Conservation (phyloP, 2,888 invertebrate species). For the Drosophila macrothrix region DNA sequence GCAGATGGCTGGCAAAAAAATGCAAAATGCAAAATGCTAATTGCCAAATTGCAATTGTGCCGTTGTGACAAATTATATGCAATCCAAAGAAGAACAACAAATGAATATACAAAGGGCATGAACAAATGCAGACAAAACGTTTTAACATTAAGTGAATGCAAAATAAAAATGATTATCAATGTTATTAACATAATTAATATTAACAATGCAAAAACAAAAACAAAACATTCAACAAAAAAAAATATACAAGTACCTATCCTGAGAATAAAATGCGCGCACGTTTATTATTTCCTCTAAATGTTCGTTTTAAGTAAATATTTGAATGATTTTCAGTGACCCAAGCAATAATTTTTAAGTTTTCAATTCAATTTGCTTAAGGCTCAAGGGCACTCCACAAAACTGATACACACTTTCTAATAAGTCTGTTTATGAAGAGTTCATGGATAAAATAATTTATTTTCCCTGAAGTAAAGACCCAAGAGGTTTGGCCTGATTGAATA, state of each 20-base stretch:
- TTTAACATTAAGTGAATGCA: constrained; percentile 77
- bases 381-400: neutral
- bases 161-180: constrained; percentile 82
- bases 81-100: constrained; percentile 67
- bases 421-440: neutral
- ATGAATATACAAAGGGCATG: constrained; percentile 69
- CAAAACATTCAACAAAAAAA: constrained; percentile 62
- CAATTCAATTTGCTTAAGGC: neutral
- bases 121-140: constrained; percentile 64
- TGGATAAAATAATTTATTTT: neutral
- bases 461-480: neutral
- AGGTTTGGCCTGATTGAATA: neutral
- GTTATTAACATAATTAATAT: constrained; percentile 84
- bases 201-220: constrained; percentile 70
- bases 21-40: constrained; percentile 28
- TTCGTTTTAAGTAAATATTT: constrained; percentile 61
- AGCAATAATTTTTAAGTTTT: neutral
- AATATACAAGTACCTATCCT: constrained; percentile 84
- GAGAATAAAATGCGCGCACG: constrained; percentile 82
- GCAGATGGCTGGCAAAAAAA: constrained; percentile 54
- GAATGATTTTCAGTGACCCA: neutral
- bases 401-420: neutral
- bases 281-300: constrained; percentile 82
- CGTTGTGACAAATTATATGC: constrained; percentile 67
- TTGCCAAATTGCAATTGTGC: constrained; percentile 49